Percentiles rank a stretch among this genome's conserved stretches.
These are phyloP conservation scores for Anastrepha obliqua DNA, from an alignment of 1,140 invertebrate species.

Conservation along the genomic window DNA sequence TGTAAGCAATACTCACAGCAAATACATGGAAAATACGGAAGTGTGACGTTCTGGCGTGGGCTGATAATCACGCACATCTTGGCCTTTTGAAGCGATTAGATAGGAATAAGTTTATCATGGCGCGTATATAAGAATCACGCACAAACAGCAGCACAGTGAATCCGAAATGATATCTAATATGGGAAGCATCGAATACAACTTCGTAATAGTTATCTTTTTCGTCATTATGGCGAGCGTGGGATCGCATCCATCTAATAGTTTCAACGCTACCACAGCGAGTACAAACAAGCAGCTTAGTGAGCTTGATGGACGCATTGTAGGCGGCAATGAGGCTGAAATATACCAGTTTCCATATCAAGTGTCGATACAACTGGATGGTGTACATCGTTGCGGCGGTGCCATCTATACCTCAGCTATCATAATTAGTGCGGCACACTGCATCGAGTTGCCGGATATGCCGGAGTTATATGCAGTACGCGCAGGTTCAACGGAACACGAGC, in stretches of 20 bases:
- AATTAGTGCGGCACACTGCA: slow-evolving; percentile 79
- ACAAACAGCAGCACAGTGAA: neutral
- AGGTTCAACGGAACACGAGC: slow-evolving; percentile 64
- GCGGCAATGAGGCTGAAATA: slow-evolving; percentile 65
- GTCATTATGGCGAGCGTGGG: neutral
- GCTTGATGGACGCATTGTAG: slow-evolving; percentile 73
- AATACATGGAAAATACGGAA: neutral
- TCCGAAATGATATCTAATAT: neutral
- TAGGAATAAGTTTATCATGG: neutral
- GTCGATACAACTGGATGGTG: slow-evolving; percentile 72
- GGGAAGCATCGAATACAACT: neutral
- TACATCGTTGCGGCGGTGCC: slow-evolving; percentile 78
- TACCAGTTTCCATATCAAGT: slow-evolving; percentile 74
- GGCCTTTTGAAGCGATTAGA: neutral
- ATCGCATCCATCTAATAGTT: neutral
- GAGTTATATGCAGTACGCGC: slow-evolving; percentile 64
- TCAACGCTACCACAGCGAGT: neutral
- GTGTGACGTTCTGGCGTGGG: neutral
- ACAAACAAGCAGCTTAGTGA: neutral
- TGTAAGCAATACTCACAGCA: neutral
- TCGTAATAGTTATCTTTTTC: neutral
- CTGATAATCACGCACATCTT: neutral
- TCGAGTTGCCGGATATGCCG: slow-evolving; percentile 67
- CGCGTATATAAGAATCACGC: neutral
- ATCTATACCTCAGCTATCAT: slow-evolving; percentile 76